Evolutionary conservation across 2,888 invertebrate genomes (phyloP).

Genomic region (Hypsopygia costalis): DNA sequence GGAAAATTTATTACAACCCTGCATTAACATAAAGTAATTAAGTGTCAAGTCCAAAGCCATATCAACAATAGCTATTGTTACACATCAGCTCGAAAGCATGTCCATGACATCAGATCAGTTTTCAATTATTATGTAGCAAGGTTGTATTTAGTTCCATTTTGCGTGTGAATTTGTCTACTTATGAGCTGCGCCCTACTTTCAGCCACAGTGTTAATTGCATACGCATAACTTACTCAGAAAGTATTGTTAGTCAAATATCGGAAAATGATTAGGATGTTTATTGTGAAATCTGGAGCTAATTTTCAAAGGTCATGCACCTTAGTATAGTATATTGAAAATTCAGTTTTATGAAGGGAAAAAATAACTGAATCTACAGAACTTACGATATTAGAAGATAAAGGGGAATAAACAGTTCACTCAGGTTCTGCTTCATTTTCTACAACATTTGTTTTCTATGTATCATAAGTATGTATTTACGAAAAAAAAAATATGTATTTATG

Average conservation of each 20-base stretch:
- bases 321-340: no score
- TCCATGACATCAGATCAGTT: slow-evolving; percentile 28
- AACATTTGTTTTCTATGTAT: no score
- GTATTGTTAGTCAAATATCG: slow-evolving; percentile 2
- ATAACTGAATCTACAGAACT: no score
- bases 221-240: slow-evolving; percentile 22
- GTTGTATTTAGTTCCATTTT: slow-evolving; percentile 28
- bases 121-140: slow-evolving; percentile 30
- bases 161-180: slow-evolving; percentile 50
- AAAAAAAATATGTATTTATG: no score
- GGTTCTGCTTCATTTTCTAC: no score
- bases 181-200: slow-evolving; percentile 52
- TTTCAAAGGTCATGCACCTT: not conserved
- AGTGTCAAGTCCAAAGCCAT: slow-evolving; percentile 8
- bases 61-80: slow-evolving; percentile 7
- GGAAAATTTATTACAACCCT: no score
- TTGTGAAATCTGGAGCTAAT: slow-evolving; percentile 1
- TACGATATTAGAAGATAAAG: no score
- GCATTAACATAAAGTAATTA: not conserved
- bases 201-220: slow-evolving; percentile 43
- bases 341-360: no score
- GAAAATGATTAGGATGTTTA: slow-evolving; percentile 1
- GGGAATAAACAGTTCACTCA: no score
- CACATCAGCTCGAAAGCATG: slow-evolving; percentile 5
- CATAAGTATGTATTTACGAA: no score